Evolutionary conservation across 64 coral and sea anemone species (phyloP).

Genomic region (Platygyra sinensis): DNA sequence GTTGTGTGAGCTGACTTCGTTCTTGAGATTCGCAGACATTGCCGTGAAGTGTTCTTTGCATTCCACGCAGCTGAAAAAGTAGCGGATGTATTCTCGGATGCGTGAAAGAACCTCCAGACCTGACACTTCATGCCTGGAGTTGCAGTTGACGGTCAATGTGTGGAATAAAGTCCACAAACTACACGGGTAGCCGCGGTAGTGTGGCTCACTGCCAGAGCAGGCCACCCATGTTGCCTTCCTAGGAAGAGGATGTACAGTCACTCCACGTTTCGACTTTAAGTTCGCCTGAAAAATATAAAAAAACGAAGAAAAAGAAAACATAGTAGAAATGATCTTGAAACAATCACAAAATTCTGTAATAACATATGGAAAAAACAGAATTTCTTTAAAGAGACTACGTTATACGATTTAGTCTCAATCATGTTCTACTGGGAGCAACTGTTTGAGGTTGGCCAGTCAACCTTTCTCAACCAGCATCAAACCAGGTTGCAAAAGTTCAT

Average conservation of each 20-base stretch:
- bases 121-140: not conserved
- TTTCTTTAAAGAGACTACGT: too few relatives aligned
- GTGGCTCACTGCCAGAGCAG: slow-evolving; percentile 78
- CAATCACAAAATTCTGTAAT: too few relatives aligned
- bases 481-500: too few relatives aligned
- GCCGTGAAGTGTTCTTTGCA: slow-evolving; percentile 80
- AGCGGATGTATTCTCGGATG: slow-evolving; percentile 81
- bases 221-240: slow-evolving; percentile 59
- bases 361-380: too few relatives aligned
- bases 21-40: slow-evolving; percentile 75
- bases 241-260: slow-evolving; percentile 28
- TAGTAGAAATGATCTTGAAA: too few relatives aligned
- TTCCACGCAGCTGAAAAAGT: slow-evolving; percentile 85
- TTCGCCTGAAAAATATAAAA: not conserved
- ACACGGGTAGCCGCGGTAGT: slow-evolving; percentile 90
- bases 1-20: slow-evolving; percentile 71
- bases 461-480: too few relatives aligned
- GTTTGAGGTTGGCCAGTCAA: too few relatives aligned
- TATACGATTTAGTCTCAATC: too few relatives aligned
- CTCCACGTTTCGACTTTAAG: not conserved
- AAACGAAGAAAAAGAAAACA: too few relatives aligned
- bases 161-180: slow-evolving; percentile 94
- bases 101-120: slow-evolving; percentile 58
- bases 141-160: slow-evolving; percentile 89
- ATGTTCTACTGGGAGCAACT: too few relatives aligned